A percentile compares a stretch with the other conserved stretches of the same genome.
phyloP scores from a whole-genome alignment of 2,888 invertebrate species.

The Amorpha juglandis region DNA sequence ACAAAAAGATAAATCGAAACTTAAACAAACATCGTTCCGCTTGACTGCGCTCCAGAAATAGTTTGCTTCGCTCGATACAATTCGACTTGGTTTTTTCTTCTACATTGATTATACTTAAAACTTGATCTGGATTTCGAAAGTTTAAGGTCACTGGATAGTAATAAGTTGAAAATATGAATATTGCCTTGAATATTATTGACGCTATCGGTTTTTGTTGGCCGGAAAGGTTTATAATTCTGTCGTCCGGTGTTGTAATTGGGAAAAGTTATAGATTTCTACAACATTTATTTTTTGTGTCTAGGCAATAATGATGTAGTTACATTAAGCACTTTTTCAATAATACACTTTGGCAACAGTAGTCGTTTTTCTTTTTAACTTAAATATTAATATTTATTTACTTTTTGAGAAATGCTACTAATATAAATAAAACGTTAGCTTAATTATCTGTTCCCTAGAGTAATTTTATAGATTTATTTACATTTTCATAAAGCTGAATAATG shows the following conservation, averaged over 20 bases:
- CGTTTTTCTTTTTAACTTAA: too few species aligned
- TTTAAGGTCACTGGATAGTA: conserved; percentile 44
- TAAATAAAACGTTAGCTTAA: too few species aligned
- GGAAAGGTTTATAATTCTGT: conserved; percentile 27
- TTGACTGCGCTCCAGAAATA: conserved; percentile 18
- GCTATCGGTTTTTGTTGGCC: conserved; percentile 27
- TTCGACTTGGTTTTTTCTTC: conserved; percentile 39
- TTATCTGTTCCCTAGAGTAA: too few species aligned
- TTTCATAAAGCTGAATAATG: too few species aligned
- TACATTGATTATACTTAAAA: conserved; percentile 31
- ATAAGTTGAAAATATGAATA: conserved; percentile 32
- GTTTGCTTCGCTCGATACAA: conserved; percentile 33
- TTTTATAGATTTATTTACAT: too few species aligned
- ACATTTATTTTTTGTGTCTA: too few species aligned
- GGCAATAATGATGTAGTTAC: too few species aligned
- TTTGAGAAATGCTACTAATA: too few species aligned
- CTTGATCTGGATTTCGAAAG: conserved; percentile 48
- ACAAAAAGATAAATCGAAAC: neutral
- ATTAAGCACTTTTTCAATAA: too few species aligned
- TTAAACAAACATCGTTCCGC: conserved; percentile 24
- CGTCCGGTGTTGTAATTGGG: neutral
- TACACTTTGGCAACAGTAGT: too few species aligned
- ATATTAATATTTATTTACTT: too few species aligned
- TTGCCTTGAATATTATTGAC: conserved; percentile 31
- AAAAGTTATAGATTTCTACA: too few species aligned